Evolutionary conservation across 92 coral and sea anemone genomes (phyloP).

Genomic region (Epizoanthus stellaris): DNA sequence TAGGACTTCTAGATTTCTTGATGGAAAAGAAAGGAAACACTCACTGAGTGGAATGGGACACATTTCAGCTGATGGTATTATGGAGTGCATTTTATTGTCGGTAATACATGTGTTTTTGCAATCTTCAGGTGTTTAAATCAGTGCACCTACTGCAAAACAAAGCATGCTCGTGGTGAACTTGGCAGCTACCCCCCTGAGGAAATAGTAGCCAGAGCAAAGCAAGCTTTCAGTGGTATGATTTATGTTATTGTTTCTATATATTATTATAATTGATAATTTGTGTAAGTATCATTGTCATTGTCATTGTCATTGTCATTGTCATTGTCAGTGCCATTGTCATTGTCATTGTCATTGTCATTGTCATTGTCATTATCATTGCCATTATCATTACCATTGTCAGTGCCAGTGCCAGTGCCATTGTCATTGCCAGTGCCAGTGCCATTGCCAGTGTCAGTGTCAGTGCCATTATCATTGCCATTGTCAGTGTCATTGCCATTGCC

Average conservation of each 20-base stretch:
- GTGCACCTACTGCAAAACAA: constrained; percentile 97
- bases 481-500: too few species aligned
- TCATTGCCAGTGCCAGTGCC: too few species aligned
- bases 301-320: too few species aligned
- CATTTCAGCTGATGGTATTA: neutral
- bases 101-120: neutral
- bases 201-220: constrained; percentile 93
- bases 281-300: neutral
- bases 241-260: neutral
- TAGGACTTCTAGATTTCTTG: too few species aligned
- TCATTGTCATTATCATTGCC: too few species aligned
- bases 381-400: too few species aligned
- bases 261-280: neutral
- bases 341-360: too few species aligned
- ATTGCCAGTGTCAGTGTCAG: too few species aligned
- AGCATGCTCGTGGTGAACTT: constrained; percentile 98
- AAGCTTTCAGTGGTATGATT: constrained; percentile 89
- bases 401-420: too few species aligned
- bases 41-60: neutral
- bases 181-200: constrained; percentile 98
- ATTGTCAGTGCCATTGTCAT: too few species aligned
- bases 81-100: neutral
- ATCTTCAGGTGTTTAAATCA: constrained; percentile 85
- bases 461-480: too few species aligned
- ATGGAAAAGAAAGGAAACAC: too few species aligned